Evolutionary conservation across 1,140 invertebrate genomes (phyloP).

Genomic region (Drosophila busckii): DNA sequence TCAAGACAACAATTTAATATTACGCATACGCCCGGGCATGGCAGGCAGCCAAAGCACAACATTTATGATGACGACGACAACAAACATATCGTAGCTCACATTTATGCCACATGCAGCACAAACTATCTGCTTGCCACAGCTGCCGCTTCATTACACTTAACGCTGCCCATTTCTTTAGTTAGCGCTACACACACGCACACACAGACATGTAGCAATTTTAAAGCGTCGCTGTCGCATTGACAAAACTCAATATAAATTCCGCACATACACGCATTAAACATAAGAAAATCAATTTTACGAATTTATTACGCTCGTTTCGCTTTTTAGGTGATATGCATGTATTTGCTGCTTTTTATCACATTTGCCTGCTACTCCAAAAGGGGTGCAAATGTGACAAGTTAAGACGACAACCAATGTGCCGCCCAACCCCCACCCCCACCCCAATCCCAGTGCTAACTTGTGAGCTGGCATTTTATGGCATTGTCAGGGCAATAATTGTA

Average conservation of each 20-base stretch:
- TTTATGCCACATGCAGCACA: slow-evolving; percentile 16
- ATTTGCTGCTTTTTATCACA: slow-evolving; percentile 40
- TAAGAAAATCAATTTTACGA: slow-evolving; percentile 66
- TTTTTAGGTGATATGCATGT: slow-evolving; percentile 3
- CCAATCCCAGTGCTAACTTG: slow-evolving; percentile 1
- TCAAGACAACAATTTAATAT: slow-evolving; percentile 74
- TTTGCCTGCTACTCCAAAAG: slow-evolving; percentile 44
- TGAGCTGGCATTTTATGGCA: slow-evolving; percentile 50
- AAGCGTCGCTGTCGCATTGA: slow-evolving; percentile 52
- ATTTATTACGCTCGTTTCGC: slow-evolving; percentile 51
- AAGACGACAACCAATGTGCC: slow-evolving; percentile 65
- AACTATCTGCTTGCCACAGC: background rate
- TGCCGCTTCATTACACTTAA: background rate
- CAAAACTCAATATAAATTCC: slow-evolving; percentile 69
- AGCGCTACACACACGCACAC: background rate
- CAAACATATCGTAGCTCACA: slow-evolving; percentile 27
- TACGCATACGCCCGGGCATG: slow-evolving; percentile 65
- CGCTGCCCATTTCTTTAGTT: background rate
- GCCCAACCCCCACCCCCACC: background rate
- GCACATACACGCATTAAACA: slow-evolving; percentile 72
- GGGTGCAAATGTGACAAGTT: slow-evolving; percentile 71
- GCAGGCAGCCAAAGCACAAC: slow-evolving; percentile 9
- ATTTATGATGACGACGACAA: slow-evolving; percentile 16
- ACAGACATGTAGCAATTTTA: background rate
- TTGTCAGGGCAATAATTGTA: slow-evolving; percentile 64